Conservation (phyloP, 1,140 invertebrate species). For the Dreissena polymorpha region DNA sequence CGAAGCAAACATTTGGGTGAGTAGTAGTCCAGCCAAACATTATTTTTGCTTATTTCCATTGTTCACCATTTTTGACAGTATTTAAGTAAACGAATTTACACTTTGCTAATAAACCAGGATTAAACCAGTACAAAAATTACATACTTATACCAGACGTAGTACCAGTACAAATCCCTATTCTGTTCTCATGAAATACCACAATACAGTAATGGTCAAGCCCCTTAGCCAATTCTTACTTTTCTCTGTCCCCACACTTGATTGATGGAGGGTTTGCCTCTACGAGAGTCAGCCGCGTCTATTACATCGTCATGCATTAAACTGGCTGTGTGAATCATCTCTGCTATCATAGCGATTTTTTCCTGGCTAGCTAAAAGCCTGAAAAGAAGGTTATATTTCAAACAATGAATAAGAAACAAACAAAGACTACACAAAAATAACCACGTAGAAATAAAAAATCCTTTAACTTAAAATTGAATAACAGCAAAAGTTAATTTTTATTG, state of each 20-base stretch:
- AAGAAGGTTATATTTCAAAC: no score
- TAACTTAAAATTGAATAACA: no score
- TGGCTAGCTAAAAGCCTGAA: constrained; percentile 82
- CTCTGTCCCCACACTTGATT: constrained; percentile 98
- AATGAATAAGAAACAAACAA: not conserved
- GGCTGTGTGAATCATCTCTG: constrained; percentile 99
- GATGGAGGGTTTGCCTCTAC: constrained; percentile 96
- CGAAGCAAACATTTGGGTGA: no score
- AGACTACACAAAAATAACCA: not conserved
- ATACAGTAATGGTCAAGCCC: no score
- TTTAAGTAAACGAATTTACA: no score
- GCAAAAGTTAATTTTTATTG: not conserved
- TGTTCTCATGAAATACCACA: no score
- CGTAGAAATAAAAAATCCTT: not conserved
- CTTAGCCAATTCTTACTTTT: constrained; percentile 85
- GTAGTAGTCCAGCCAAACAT: not conserved
- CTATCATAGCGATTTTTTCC: constrained; percentile 95
- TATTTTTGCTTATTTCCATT: not conserved
- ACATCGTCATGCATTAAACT: constrained; percentile 99
- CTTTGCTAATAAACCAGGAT: no score
- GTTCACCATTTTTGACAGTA: no score
- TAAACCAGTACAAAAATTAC: no score
- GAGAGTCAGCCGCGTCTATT: constrained; percentile 95
- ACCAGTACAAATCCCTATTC: no score
- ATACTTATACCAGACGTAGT: no score